A percentile compares a stretch with the other conserved stretches of the same genome.
These are phyloP conservation scores for Eristalis tenax DNA, from an alignment of 2,888 invertebrate genomes.

Conservation along the genomic window DNA sequence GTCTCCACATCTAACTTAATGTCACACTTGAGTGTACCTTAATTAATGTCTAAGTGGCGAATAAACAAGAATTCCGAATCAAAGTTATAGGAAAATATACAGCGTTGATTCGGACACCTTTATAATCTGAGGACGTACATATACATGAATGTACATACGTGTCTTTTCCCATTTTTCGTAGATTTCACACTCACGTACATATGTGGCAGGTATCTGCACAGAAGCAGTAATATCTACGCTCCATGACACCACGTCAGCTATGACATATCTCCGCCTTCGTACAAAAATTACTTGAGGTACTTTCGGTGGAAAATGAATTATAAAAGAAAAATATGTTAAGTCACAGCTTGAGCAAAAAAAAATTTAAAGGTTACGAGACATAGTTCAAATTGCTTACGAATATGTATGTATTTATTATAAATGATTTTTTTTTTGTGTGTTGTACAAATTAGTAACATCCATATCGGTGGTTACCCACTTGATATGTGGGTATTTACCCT, in stretches of 20 bases:
- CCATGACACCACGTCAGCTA: background rate
- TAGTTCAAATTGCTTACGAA: background rate
- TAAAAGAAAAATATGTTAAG: slow-evolving; percentile 9
- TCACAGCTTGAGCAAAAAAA: slow-evolving; percentile 10
- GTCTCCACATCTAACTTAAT: background rate
- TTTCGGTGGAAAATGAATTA: slow-evolving; percentile 3
- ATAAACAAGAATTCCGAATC: background rate
- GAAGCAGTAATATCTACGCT: slow-evolving; percentile 34
- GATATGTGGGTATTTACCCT: slow-evolving; percentile 4
- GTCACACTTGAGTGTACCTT: background rate
- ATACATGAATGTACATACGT: background rate
- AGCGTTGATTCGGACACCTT: slow-evolving; percentile 10
- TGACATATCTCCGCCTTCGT: slow-evolving; percentile 24
- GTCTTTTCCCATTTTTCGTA: background rate
- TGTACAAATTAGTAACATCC: slow-evolving; percentile 20
- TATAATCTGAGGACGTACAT: background rate
- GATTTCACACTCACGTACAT: background rate
- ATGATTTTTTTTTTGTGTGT: background rate
- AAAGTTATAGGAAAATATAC: background rate
- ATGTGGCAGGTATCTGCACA: slow-evolving; percentile 17
- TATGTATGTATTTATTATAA: background rate
- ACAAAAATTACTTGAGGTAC: background rate
- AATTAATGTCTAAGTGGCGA: background rate
- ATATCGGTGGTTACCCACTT: slow-evolving; percentile 21
- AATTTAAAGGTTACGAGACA: slow-evolving; percentile 29